phyloP scores from a whole-genome alignment of 2,888 invertebrate species.

The Melanophora roralis region DNA sequence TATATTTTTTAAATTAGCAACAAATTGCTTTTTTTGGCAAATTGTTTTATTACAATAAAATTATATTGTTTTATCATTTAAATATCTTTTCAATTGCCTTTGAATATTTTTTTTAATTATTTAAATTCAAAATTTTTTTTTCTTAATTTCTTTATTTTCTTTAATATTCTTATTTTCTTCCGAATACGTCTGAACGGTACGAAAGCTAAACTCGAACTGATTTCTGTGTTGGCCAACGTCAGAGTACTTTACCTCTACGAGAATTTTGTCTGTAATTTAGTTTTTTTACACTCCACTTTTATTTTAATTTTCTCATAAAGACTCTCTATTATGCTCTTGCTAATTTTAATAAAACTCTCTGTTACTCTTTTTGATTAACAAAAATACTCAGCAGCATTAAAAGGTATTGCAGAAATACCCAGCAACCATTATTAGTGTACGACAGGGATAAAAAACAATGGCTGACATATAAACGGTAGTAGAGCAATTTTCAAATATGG shows the following conservation, averaged over 20 bases:
- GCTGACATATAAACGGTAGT: slow-evolving; percentile 65
- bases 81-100: slow-evolving; percentile 27
- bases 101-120: slow-evolving; percentile 27
- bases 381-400: slow-evolving; percentile 50
- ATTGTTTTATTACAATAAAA: not conserved
- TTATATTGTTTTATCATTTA: slow-evolving; percentile 27
- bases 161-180: slow-evolving; percentile 64
- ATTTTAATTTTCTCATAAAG: not conserved
- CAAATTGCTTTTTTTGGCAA: slow-evolving; percentile 11
- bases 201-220: slow-evolving; percentile 77
- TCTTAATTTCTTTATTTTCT: slow-evolving; percentile 7
- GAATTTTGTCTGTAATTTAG: slow-evolving; percentile 58
- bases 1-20: not conserved
- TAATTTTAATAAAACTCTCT: not conserved
- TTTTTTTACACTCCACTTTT: slow-evolving; percentile 24
- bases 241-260: slow-evolving; percentile 63
- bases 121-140: slow-evolving; percentile 47
- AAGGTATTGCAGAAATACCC: not conserved
- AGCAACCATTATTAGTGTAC: not conserved
- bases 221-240: slow-evolving; percentile 54
- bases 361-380: not conserved
- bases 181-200: slow-evolving; percentile 73
- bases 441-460: slow-evolving; percentile 56
- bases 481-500: slow-evolving; percentile 76
- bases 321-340: slow-evolving; percentile 51